Conservation (phyloP, 2,113 vertebrate species). For the Panurus biarmicus region DNA sequence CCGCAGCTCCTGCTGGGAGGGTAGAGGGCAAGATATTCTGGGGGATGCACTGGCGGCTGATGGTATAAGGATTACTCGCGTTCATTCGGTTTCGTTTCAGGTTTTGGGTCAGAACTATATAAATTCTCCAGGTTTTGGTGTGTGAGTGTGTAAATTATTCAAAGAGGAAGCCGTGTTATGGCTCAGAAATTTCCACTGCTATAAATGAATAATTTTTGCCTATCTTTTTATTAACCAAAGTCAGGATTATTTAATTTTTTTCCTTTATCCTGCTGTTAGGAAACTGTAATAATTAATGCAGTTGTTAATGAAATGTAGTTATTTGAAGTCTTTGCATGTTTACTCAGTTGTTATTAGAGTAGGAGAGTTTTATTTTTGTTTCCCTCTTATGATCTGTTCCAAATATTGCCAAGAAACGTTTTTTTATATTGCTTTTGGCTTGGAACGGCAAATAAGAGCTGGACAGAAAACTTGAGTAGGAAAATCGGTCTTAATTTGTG, state of each 20-base stretch:
- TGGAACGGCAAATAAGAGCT: neutral
- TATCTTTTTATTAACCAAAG: neutral
- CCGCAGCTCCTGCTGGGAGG: neutral
- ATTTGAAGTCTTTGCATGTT: neutral
- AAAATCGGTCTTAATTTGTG: neutral
- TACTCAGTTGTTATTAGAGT: neutral
- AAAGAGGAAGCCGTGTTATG: neutral
- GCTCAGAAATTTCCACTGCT: neutral
- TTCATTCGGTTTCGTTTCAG: neutral
- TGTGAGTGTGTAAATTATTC: neutral
- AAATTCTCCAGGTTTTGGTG: neutral
- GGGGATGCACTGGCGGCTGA: rapidly evolving
- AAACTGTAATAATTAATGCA: neutral
- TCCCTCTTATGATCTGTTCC: neutral
- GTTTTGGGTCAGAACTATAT: neutral
- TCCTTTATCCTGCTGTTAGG: neutral
- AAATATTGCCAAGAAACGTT: neutral
- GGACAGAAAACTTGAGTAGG: neutral
- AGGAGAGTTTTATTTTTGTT: neutral
- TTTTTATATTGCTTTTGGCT: neutral
- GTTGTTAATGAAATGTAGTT: neutral
- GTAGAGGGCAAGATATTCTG: rapidly evolving
- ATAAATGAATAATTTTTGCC: neutral
- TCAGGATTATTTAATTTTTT: neutral
- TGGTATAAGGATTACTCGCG: rapidly evolving